A percentile compares a stretch with the other conserved stretches of the same genome.
Evolutionary conservation across 2,113 vertebrate genomes (phyloP).

Genomic region (Mastomys natalensis): DNA sequence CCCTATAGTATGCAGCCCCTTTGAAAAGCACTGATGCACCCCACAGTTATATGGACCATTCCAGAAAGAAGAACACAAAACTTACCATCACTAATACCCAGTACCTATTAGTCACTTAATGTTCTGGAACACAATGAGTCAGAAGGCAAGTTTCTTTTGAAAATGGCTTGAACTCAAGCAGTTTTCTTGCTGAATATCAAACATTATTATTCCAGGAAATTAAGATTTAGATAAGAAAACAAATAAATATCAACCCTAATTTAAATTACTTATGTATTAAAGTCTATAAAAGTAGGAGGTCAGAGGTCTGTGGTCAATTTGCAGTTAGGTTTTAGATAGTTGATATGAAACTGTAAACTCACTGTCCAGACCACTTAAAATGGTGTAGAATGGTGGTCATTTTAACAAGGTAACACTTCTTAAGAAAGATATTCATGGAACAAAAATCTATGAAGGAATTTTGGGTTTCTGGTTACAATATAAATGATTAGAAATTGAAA

Average conservation of each 20-base stretch:
- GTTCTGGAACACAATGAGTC: conserved; percentile 86
- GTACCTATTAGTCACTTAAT: conserved; percentile 87
- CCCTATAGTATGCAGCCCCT: conserved; percentile 82
- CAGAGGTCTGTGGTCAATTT: conserved; percentile 84
- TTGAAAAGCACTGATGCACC: conserved; percentile 85
- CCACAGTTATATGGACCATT: conserved; percentile 85
- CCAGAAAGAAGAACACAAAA: conserved; percentile 88
- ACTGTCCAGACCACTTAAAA: conserved; percentile 78
- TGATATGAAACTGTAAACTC: conserved; percentile 86
- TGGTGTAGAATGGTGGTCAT: conserved; percentile 82
- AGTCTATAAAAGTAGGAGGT: conserved; percentile 87
- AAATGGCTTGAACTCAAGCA: conserved; percentile 87
- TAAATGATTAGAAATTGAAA: conserved; percentile 89
- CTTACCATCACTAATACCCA: conserved; percentile 90
- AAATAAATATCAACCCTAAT: conserved; percentile 86
- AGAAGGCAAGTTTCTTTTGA: conserved; percentile 88
- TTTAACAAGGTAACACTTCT: conserved; percentile 90
- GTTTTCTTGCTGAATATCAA: conserved; percentile 82
- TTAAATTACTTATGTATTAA: conserved; percentile 85
- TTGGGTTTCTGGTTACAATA: conserved; percentile 82
- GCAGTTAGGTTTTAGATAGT: conserved; percentile 81
- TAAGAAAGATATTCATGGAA: conserved; percentile 77
- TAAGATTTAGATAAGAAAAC: conserved; percentile 82
- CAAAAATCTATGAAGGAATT: conserved; percentile 69
- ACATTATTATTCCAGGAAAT: conserved; percentile 82